A percentile compares a stretch with the other conserved stretches of the same genome.
Conservation (phyloP, 2,797 vertebrate species). For the Euphonia xanthogaster region DNA sequence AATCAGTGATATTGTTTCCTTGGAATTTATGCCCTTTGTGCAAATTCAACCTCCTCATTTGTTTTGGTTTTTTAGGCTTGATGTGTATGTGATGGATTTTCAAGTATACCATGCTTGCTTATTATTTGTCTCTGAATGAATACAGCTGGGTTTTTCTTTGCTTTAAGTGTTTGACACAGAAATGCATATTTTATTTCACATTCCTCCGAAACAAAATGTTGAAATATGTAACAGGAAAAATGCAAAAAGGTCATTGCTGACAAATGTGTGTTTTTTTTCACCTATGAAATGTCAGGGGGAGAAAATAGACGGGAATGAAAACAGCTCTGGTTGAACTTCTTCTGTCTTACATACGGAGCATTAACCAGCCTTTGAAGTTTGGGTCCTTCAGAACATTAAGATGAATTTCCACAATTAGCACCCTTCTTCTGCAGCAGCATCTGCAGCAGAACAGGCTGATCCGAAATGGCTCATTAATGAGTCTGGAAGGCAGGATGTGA, state of each 20-base stretch:
- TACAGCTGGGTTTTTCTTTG: not conserved
- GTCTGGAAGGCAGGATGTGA: not conserved
- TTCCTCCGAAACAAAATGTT: not conserved
- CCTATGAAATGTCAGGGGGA: not conserved
- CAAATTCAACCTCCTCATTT: not conserved
- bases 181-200: not conserved
- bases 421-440: not conserved
- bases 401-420: not conserved
- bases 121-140: not conserved
- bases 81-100: not conserved
- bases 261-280: not conserved
- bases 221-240: not conserved
- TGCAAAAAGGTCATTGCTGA: not conserved
- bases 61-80: not conserved
- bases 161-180: not conserved
- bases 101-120: not conserved
- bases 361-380: constrained; percentile 4
- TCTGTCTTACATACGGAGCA: not conserved
- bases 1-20: not conserved
- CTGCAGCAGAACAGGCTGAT: constrained; percentile 23
- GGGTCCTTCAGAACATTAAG: not conserved
- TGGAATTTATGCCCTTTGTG: not conserved
- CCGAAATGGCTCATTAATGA: not conserved
- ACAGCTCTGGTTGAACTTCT: not conserved
- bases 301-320: not conserved